Evolutionary conservation across 1,140 invertebrate genomes (phyloP).

Genomic region (Nasonia giraulti): DNA sequence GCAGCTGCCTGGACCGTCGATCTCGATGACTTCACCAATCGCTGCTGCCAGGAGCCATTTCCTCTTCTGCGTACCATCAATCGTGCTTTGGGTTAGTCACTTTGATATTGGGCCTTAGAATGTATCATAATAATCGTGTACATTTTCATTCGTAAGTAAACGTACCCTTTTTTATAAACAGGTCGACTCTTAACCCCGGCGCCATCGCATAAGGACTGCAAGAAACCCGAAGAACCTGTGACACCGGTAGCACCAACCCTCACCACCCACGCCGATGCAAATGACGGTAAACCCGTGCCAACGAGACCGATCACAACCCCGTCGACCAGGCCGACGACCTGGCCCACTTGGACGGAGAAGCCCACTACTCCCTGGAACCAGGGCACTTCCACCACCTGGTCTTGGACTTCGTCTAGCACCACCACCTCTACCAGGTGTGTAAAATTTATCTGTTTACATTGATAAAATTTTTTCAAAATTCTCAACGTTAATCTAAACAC

Average conservation of each 20-base stretch:
- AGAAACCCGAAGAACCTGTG: constrained; percentile 78
- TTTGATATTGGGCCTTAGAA: background rate
- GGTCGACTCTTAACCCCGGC: constrained; percentile 76
- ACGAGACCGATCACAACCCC: constrained; percentile 60
- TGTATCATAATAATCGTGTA: background rate
- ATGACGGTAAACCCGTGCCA: constrained; percentile 67
- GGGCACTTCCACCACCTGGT: constrained; percentile 61
- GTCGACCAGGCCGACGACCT: constrained; percentile 65
- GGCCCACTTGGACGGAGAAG: constrained; percentile 68
- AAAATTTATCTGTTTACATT: background rate
- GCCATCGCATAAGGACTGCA: constrained; percentile 76
- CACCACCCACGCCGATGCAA: constrained; percentile 75
- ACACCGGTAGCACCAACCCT: constrained; percentile 83
- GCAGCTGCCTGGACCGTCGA: constrained; percentile 93
- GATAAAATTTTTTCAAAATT: too few relatives aligned
- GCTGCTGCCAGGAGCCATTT: constrained; percentile 85
- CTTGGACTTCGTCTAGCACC: constrained; percentile 50
- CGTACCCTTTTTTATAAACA: constrained; percentile 43
- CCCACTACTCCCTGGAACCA: constrained; percentile 62
- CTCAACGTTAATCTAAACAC: constrained; percentile 47
- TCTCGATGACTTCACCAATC: constrained; percentile 90
- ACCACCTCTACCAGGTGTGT: constrained; percentile 33
- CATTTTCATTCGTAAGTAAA: background rate
- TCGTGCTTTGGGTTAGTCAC: constrained; percentile 78
- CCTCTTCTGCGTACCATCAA: constrained; percentile 85